Conservation (phyloP, 2,797 vertebrate genomes). For the Crossoptilon crossoptilon region DNA sequence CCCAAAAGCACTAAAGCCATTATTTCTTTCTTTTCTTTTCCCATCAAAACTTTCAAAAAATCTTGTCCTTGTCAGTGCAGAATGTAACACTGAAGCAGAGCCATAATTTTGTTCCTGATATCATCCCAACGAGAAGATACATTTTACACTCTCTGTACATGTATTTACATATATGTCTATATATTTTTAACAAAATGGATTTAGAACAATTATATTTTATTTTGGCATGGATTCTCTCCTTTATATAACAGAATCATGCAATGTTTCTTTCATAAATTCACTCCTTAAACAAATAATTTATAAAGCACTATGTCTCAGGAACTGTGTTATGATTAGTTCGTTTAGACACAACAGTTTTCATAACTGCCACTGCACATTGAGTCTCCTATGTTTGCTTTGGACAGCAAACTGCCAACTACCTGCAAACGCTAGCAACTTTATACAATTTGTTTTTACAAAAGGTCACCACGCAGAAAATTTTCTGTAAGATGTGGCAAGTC, state of each 20-base stretch:
- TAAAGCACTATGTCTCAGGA: conserved; percentile 8
- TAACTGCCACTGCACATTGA: conserved; percentile 36
- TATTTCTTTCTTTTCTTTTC: neutral
- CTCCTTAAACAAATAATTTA: conserved; percentile 16
- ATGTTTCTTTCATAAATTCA: neutral
- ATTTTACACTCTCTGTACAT: neutral
- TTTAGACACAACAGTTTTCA: conserved; percentile 58
- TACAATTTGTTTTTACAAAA: conserved; percentile 68
- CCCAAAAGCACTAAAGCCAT: conserved; percentile 52
- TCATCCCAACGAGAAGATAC: neutral
- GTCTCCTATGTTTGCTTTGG: conserved; percentile 53
- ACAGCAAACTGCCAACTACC: conserved; percentile 68
- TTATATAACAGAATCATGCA: conserved; percentile 1
- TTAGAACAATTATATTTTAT: neutral
- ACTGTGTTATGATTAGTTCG: conserved; percentile 33
- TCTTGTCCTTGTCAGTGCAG: conserved; percentile 4
- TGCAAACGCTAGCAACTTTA: conserved; percentile 64
- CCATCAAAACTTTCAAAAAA: neutral
- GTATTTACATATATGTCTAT: neutral
- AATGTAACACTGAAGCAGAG: neutral
- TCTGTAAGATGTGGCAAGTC: conserved; percentile 66
- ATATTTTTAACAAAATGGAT: neutral
- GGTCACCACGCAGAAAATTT: conserved; percentile 71
- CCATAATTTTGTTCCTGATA: neutral
- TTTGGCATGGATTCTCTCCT: neutral